Base-by-base conservation (phyloP, 23 tunicate genomes). In the Halocynthia roretzi region DNA sequence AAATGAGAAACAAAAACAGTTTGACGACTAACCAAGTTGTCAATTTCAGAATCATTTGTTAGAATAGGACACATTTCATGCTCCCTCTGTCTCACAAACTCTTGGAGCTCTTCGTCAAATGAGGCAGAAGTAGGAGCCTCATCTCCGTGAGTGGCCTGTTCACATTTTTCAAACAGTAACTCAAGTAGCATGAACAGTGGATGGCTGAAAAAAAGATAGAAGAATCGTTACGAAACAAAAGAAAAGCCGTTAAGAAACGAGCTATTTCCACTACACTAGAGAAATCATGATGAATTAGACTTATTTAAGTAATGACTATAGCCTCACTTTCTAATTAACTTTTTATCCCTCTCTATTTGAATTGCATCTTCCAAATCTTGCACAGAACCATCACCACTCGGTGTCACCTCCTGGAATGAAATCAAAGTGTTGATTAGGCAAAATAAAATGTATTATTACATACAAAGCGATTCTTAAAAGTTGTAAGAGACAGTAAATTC, bases 121-220 rank as follows among this genome's bases (percentile, higher is more conserved):
- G 86, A 68, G 10, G 80, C 11, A 14, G 97, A 90, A 12, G 97
- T 56, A 7, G 88, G 97, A 12, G 80, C 78, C 8, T 90, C 97
- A 51, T 90, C 97, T 6, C 97, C 97, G 23, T 83, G 56, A 6
- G 99, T 96, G n/a, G 95, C 96, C 44, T 80, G 82, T 76, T 96
- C 99, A 80, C 99, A 96, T 66, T 96, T 91, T 18, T 96, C 88
- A 80, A 96, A 96, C 19, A 96, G 68, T 54, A 96, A 60, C 73
- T 96, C 99, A 82, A 96, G 62, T 64, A 96, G 77, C 12, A 82
- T 79, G 61, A 89, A 96, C 10, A 96, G 73, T 63, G 99, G 96
- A 78, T 96, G 99, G 44, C 99, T 96, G 83, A 52, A 62, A 69
- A 21, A 17, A 40, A 67, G 40, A 15, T 67, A 15, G 71, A 50